Evolutionary conservation across 1,140 invertebrate species (phyloP), one percentile per base, ranked within the genome.

Genomic region (Plodia interpunctella): DNA sequence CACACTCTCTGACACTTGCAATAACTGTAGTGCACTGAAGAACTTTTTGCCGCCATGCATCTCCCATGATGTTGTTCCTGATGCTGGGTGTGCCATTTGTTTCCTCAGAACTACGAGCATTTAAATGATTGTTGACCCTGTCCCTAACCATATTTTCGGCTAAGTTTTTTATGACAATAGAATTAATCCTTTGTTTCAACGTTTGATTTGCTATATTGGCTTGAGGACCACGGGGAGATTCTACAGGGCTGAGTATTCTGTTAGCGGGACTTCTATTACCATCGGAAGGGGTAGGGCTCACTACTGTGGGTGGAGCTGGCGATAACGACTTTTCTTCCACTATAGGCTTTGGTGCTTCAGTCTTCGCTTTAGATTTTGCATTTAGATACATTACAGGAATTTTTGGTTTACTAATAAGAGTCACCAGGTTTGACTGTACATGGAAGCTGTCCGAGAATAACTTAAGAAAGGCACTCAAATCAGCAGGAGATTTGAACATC

Each of bases 381-480:
- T 89, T 90, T 59, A 90, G 74, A 86, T 90, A 90, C 78, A 91
- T 91, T 63, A 91, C 91, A 69, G 89, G 91, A 71, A 93, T 90
- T 92, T 94, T 93, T 64, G 94, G 93, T 69, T 92, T 92, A 68
- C 92, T 93, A 68, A 95, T 91, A 61, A 97, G 79, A 21, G 95
- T 96, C 63, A 98, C 96, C 70, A 97, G 91, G 90, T 97, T 97
- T 49, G 95, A 93, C 82, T 98, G 96, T 32, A 98, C 96, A 76
- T 96, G 94, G 85, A 98, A 98, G 66, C 95, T 94, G 81, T 98
- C 95, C 8, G 96, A 95, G 78, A 97, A 96, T 90, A 98, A 94
- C 86, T 96, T 96, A 3, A 98, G 88, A 78, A 98, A 98, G 18
- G 96, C 96, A 38, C 93, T 93, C 50, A 98, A 88, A 88, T 98